A percentile compares a stretch with the other conserved stretches of the same genome.
Conservation (phyloP, 2,113 vertebrate genomes). For the Pterophyllum scalare region DNA sequence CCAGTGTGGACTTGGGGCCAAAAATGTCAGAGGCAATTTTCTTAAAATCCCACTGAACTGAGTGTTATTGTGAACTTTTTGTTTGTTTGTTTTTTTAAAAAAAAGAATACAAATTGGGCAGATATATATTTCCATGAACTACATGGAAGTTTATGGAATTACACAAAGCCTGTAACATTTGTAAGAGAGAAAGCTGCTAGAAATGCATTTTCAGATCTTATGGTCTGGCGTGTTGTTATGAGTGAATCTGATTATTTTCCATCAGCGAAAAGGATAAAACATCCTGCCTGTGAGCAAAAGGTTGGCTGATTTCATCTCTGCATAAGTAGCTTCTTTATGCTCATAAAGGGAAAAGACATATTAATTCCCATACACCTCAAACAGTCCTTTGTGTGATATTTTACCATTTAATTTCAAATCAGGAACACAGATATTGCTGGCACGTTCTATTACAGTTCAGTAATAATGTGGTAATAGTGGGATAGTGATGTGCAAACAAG, state of each 20-base stretch:
- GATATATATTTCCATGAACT: not conserved
- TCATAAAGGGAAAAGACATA: not conserved
- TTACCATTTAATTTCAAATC: not conserved
- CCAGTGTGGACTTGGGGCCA: not conserved
- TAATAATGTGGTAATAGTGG: not conserved
- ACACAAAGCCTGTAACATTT: conserved; percentile 12
- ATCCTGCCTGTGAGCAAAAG: conserved; percentile 50
- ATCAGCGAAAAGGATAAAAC: conserved; percentile 44
- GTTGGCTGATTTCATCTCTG: conserved; percentile 23
- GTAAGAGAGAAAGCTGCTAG: conserved; percentile 26
- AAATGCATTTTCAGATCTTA: conserved; percentile 50
- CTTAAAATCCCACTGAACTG: not conserved
- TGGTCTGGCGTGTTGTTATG: conserved; percentile 61
- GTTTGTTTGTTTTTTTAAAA: not conserved
- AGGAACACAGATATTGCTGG: not conserved
- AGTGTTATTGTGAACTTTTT: not conserved
- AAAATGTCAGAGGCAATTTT: not conserved
- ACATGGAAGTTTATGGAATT: not conserved
- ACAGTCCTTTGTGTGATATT: not conserved
- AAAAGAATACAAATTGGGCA: not conserved
- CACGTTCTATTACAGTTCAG: not conserved
- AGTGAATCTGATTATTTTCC: conserved; percentile 57
- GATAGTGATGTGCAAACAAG: not conserved
- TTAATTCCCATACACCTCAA: not conserved
- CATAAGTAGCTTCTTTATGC: not conserved